Base-by-base conservation (phyloP, 2,113 vertebrate genomes). In the Onychorhynchus coronatus region DNA sequence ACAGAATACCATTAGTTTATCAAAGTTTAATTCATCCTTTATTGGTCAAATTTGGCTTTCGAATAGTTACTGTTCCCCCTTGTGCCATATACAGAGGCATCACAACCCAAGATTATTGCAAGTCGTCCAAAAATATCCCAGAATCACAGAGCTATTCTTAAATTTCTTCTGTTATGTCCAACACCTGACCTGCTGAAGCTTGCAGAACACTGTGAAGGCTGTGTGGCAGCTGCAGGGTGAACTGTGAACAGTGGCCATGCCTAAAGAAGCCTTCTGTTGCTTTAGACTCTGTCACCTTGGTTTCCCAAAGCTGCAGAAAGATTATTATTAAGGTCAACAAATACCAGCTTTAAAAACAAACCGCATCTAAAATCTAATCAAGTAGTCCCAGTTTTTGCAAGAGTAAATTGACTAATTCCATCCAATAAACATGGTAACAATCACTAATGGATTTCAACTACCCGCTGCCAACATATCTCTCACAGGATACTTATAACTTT, bases 281-380 rank as follows among this genome's bases (percentile, higher is more conserved):
- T 98, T 98, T 99, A 17, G 99, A 99, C 97, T 99, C 99, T 85
- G 98, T 94, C 94, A 99, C 97, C 97, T 99, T 99, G 23, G 97
- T 98, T 98, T 99, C 99, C 99, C 99, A 99, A 62, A 99, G 98
- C 99, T 99, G 97, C 66, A 92, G 81, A 62, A 81, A 96, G 30
- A 90, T 63, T 62, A 46, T 63, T 42, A 80, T 65, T 47, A 76
- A 89, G 50, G 25, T 90, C 35, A 95, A 44, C 39, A 79, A n/a
- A 44, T 3, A 85, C 3, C 39, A 80, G 13, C 4, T 91, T 92
- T 37, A 56, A 89, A 73, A 79, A 41, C 13, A 89, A 72, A 73
- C 7, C 20, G 62, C 37, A 71, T 17, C 23, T 77, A 81, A 67
- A 39, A 44, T 3, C 21, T 76, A 65, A 88, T 30, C 28, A n/a